Evolutionary conservation across 2,888 invertebrate species (phyloP).

Genomic region (Andrena dorsata): DNA sequence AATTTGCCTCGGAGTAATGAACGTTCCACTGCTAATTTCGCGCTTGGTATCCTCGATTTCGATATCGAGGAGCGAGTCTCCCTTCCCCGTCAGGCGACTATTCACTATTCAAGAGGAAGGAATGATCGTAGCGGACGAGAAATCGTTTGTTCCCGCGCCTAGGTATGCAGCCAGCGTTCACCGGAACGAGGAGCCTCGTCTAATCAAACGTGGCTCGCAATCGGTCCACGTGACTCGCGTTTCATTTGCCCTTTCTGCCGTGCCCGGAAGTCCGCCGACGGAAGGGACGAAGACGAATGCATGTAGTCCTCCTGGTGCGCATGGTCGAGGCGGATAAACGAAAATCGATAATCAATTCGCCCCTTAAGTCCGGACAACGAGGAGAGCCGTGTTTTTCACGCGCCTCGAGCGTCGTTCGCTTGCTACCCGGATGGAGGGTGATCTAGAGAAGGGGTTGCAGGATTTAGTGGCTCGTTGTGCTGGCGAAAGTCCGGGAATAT

Average conservation of each 20-base stretch:
- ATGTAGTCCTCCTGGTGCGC: background rate
- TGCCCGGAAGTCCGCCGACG: constrained; percentile 35
- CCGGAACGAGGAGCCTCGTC: constrained; percentile 13
- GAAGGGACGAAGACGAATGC: constrained; percentile 36
- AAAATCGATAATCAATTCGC: constrained; percentile 50
- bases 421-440: background rate
- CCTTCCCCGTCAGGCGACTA: constrained; percentile 13
- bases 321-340: constrained; percentile 36
- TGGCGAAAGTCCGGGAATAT: background rate
- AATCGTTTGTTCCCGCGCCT: constrained; percentile 13
- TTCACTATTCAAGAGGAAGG: background rate
- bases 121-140: constrained; percentile 6
- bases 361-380: background rate
- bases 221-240: constrained; percentile 40
- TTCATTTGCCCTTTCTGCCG: constrained; percentile 12
- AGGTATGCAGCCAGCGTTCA: constrained; percentile 30
- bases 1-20: too few species aligned
- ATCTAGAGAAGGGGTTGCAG: background rate
- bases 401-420: background rate
- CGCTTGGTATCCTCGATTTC: background rate
- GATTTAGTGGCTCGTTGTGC: background rate
- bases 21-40: background rate
- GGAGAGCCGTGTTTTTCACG: background rate
- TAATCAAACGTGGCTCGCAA: constrained; percentile 45
- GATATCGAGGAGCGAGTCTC: constrained; percentile 14